phyloP scores from a whole-genome alignment of 2,113 vertebrate species.

The Pyrgilauda ruficollis region DNA sequence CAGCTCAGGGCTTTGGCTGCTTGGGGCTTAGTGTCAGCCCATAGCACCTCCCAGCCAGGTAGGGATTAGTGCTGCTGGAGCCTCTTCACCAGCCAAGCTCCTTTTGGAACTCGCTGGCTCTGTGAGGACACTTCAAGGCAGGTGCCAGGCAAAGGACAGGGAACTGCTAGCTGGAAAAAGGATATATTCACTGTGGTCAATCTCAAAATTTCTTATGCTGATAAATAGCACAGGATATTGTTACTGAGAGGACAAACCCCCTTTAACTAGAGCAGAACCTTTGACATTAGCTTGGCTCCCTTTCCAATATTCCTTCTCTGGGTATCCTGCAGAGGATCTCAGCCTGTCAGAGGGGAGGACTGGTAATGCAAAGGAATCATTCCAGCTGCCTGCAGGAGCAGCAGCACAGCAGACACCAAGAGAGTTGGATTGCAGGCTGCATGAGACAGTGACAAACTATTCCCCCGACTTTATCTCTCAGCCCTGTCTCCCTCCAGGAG shows the following conservation, averaged over 20 bases:
- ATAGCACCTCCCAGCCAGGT: neutral
- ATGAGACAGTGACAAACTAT: neutral
- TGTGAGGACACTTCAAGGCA: neutral
- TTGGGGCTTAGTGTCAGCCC: neutral
- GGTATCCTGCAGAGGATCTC: neutral
- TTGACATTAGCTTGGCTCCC: neutral
- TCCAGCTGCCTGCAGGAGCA: neutral
- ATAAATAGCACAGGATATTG: neutral
- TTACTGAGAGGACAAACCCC: neutral
- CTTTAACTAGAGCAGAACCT: neutral
- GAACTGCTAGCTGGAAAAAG: neutral
- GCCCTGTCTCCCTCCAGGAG: neutral
- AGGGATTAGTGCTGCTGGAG: neutral
- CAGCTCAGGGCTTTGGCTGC: neutral
- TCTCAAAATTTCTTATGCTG: neutral
- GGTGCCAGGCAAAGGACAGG: neutral
- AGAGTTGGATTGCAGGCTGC: fast-evolving
- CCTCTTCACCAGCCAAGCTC: neutral
- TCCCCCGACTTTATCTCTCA: neutral
- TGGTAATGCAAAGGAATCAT: neutral
- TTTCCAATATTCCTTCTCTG: neutral
- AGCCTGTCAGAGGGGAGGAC: neutral
- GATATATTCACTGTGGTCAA: neutral
- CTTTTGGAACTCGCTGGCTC: neutral
- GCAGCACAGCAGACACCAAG: neutral